Base-by-base conservation (phyloP, 2,797 vertebrate species). In the Borostomias antarcticus region DNA sequence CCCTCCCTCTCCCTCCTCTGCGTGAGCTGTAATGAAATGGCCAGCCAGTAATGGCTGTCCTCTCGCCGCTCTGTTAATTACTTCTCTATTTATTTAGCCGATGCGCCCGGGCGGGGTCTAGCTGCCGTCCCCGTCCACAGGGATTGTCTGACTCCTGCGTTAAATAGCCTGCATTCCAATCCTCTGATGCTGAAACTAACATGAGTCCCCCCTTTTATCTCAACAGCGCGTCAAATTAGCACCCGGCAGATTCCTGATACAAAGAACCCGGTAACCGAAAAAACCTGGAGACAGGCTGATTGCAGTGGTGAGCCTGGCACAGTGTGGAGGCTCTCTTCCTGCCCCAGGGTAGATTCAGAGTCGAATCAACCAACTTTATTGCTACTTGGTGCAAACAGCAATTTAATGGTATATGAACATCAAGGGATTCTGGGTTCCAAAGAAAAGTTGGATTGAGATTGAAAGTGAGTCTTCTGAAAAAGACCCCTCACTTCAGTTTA, bases 41-140 rank as follows among this genome's bases (percentile, higher is more conserved):
- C 56, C 62, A 53, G 29, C 60, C 66, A 37, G 57, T 64, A 59
- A 72, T 84, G 80, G 78, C 83, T 78, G 83, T 73, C 79, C 80
- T 80, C 85, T 79, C 86, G 82, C 86, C 85, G 65, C 82, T 75
- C 83, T 92, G 89, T 89, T 94, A 93, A 93, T 93, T 92, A 93
- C 87, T 91, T 91, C 90, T 89, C 89, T 93, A 88, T 94, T 93
- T 93, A 93, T 89, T 93, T 89, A 91, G 89, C 81, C 79, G 33
- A 57, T 74, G 45, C 26, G 72, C 86, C 68, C 75, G 80, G 86
- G 87, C 77, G 86, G 86, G 89, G 86, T 90, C 86, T 83, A 17
- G 40, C 40, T n/a, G 40, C 26, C 52, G 33, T 52, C 51, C 62
- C 86, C 74, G 81, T 86, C 89, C 70, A 79, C 69, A 74, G 78